Evolutionary conservation across 1,140 invertebrate species (phyloP).

Genomic region (Achatina immaculata): DNA sequence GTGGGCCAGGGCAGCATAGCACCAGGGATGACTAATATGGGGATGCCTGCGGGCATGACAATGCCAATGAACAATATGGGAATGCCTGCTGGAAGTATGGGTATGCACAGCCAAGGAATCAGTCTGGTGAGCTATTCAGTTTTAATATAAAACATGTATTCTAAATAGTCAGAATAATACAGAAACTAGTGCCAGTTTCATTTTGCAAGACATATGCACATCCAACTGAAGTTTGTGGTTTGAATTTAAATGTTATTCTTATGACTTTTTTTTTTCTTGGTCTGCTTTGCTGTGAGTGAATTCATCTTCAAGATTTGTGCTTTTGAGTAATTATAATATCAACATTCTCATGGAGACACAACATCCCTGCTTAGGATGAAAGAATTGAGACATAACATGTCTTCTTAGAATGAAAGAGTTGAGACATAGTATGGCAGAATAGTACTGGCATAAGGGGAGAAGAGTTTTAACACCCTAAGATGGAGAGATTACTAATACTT

Average conservation of each 20-base stretch:
- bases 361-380: too few species aligned
- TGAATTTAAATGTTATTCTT: not conserved
- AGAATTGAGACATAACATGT: too few species aligned
- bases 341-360: too few species aligned
- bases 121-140: constrained; percentile 15
- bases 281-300: not conserved
- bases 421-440: too few species aligned
- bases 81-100: constrained; percentile 21
- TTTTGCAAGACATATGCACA: not conserved
- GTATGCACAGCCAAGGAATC: constrained; percentile 18
- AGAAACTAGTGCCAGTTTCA: too few species aligned
- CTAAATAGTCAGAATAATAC: too few species aligned
- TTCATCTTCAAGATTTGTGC: not conserved
- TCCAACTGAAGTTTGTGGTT: not conserved
- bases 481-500: too few species aligned
- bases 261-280: not conserved
- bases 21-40: constrained; percentile 28
- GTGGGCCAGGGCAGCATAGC: constrained; percentile 28
- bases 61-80: constrained; percentile 31
- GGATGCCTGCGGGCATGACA: constrained; percentile 17
- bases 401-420: too few species aligned
- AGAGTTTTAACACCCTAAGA: too few species aligned
- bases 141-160: not conserved
- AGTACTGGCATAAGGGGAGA: too few species aligned
- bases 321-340: too few species aligned